Evolutionary conservation across 2,113 vertebrate species (phyloP).

Genomic region (human): GRCh38 chr3:3309501-3310000

Average conservation of each 20-base stretch:
- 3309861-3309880: not conserved
- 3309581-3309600: not conserved
- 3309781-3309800: slow-evolving; percentile 22
- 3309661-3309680: not conserved
- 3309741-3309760: not conserved
- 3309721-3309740: not conserved
- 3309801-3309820: slow-evolving; percentile 56
- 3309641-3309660: not conserved
- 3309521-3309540: not conserved
- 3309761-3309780: not conserved
- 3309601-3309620: not conserved
- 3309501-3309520: not conserved
- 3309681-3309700: not conserved
- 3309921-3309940: slow-evolving; percentile 9
- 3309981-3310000: slow-evolving; percentile 50
- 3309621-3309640: not conserved
- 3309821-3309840: slow-evolving; percentile 69
- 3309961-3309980: not conserved
- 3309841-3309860: not conserved
- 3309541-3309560: not conserved
- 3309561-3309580: not conserved
- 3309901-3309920: slow-evolving; percentile 42
- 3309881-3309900: slow-evolving; percentile 56
- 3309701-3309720: not conserved
- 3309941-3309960: slow-evolving; percentile 37